Conservation (phyloP, 1,140 invertebrate genomes). For the Tetragonula clypearis region DNA sequence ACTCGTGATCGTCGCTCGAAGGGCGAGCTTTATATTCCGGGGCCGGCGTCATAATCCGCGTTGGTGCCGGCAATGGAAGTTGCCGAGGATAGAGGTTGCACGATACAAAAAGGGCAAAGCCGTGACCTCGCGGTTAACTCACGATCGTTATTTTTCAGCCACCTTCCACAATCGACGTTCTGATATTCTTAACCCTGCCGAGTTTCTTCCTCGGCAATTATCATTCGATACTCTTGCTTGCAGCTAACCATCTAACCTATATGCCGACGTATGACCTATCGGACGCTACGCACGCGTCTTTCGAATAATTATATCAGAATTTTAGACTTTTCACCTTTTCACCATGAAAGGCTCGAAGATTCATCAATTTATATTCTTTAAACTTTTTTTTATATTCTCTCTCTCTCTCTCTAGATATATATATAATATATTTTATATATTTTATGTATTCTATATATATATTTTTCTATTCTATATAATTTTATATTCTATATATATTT, state of each 20-base stretch:
- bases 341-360: no score
- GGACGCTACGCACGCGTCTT: not conserved
- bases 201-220: conserved; percentile 56
- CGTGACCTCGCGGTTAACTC: conserved; percentile 62
- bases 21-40: conserved; percentile 56
- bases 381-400: no score
- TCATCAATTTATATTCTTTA: no score
- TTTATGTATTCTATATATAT: no score
- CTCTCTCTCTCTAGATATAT: no score
- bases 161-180: conserved; percentile 22
- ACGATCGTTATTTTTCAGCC: conserved; percentile 50
- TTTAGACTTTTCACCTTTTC: no score
- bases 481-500: no score
- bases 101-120: conserved; percentile 42
- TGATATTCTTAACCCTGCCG: conserved; percentile 36
- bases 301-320: no score
- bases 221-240: conserved; percentile 23
- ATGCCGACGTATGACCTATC: not conserved
- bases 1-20: conserved; percentile 53
- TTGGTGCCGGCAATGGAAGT: conserved; percentile 42
- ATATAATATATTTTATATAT: no score
- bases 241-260: not conserved
- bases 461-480: no score
- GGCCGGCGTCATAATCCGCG: conserved; percentile 42
- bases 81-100: conserved; percentile 18